These are phyloP conservation scores for Thunnus albacares DNA, from an alignment of 2,797 vertebrate genomes.

Conservation along the genomic window DNA sequence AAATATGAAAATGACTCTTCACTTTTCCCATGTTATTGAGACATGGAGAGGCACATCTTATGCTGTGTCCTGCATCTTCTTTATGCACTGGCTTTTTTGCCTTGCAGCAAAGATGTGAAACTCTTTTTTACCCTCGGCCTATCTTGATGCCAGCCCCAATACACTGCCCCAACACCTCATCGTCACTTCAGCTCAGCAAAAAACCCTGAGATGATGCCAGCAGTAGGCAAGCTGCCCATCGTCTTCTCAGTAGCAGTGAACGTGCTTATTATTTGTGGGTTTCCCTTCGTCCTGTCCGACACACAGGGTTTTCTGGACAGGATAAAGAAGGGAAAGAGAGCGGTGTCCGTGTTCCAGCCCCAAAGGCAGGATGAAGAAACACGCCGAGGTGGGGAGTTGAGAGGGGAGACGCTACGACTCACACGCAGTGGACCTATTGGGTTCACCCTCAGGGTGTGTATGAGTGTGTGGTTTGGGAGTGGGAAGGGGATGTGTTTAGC, in stretches of 20 bases:
- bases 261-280: constrained; percentile 61
- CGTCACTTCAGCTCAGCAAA: constrained; percentile 65
- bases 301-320: constrained; percentile 70
- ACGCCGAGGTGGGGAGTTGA: constrained; percentile 71
- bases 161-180: constrained; percentile 69
- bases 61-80: constrained; percentile 14
- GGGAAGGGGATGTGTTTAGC: constrained; percentile 64
- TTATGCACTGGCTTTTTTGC: constrained; percentile 36
- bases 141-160: constrained; percentile 43
- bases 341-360: constrained; percentile 69
- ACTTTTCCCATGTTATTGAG: constrained; percentile 41
- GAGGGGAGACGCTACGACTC: constrained; percentile 67
- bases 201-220: constrained; percentile 52
- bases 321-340: constrained; percentile 57
- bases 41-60: constrained; percentile 13
- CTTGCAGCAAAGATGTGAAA: constrained; percentile 50
- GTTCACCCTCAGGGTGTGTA: constrained; percentile 71
- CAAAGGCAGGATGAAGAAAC: constrained; percentile 76
- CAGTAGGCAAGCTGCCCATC: constrained; percentile 33
- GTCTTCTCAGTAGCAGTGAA: constrained; percentile 59
- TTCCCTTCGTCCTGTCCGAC: constrained; percentile 58
- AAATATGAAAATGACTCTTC: constrained; percentile 63
- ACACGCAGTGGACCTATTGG: constrained; percentile 67
- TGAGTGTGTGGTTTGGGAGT: constrained; percentile 64
- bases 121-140: constrained; percentile 13